Evolutionary conservation across 2,888 invertebrate genomes (phyloP).

Genomic region (Apotomis betuletana): DNA sequence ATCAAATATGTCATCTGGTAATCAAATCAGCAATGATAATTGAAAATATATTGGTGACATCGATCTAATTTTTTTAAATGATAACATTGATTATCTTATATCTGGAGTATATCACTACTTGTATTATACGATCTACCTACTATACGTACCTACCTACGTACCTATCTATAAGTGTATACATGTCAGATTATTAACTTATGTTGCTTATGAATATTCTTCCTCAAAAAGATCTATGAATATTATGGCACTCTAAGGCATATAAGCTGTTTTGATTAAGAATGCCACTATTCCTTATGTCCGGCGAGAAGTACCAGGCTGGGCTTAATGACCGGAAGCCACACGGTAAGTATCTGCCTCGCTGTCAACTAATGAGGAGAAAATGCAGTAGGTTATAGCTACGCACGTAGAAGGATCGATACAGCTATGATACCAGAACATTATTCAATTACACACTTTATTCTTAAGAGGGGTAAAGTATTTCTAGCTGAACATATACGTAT

Average conservation of each 20-base stretch:
- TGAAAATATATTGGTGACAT: constrained; percentile 10
- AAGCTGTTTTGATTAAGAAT: neutral
- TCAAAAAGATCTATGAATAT: neutral
- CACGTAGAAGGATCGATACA: constrained; percentile 1
- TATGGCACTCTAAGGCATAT: neutral
- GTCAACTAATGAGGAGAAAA: constrained; percentile 32
- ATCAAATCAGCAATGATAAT: neutral
- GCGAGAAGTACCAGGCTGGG: constrained; percentile 26
- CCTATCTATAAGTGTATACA: neutral
- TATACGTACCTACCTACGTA: neutral
- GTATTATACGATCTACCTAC: too few relatives aligned
- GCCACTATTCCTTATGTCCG: constrained; percentile 1
- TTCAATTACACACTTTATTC: too few relatives aligned
- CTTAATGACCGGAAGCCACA: constrained; percentile 43
- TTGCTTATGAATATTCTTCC: neutral
- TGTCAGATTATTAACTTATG: constrained; percentile 4
- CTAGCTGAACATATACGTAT: too few relatives aligned
- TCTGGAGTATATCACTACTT: neutral
- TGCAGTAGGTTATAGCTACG: constrained; percentile 4
- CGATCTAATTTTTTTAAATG: neutral
- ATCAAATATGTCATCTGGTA: too few relatives aligned
- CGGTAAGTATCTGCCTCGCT: constrained; percentile 27
- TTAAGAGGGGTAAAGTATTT: too few relatives aligned
- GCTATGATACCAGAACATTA: too few relatives aligned
- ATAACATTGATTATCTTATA: constrained; percentile 12